These are phyloP conservation scores for Neoniphon sammara DNA, from an alignment of 2,797 vertebrate species.

Conservation along the genomic window DNA sequence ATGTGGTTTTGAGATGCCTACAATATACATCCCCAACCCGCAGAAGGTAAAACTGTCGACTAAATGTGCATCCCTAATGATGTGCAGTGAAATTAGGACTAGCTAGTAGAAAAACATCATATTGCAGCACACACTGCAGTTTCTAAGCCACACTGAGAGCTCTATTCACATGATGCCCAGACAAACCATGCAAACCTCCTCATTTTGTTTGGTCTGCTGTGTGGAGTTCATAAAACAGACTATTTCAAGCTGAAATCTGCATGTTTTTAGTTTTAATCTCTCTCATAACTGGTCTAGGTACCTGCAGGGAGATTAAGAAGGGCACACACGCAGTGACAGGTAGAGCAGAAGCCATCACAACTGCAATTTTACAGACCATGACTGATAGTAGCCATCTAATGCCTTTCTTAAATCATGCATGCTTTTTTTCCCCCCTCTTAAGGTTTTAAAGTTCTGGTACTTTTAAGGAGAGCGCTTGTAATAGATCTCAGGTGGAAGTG, in stretches of 20 bases:
- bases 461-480: background rate
- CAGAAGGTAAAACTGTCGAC: slow-evolving; percentile 77
- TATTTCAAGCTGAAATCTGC: background rate
- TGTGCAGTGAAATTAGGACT: too few species aligned
- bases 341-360: too few species aligned
- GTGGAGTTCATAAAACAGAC: background rate
- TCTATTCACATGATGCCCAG: background rate
- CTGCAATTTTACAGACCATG: background rate
- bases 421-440: background rate
- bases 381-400: background rate
- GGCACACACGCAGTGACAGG: too few species aligned
- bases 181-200: background rate
- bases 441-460: background rate
- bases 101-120: background rate
- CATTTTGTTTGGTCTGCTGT: background rate
- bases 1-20: slow-evolving; percentile 89
- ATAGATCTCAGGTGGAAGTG: slow-evolving; percentile 1
- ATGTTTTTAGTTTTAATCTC: background rate
- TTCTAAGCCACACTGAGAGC: background rate
- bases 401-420: background rate
- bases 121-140: background rate
- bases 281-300: too few species aligned
- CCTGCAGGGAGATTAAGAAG: too few species aligned
- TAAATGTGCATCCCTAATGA: background rate
- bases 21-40: slow-evolving; percentile 87